Percentiles rank a stretch among this genome's conserved stretches.
These are phyloP conservation scores for Xiphias gladius DNA, from an alignment of 2,113 vertebrate species.

Conservation along the genomic window DNA sequence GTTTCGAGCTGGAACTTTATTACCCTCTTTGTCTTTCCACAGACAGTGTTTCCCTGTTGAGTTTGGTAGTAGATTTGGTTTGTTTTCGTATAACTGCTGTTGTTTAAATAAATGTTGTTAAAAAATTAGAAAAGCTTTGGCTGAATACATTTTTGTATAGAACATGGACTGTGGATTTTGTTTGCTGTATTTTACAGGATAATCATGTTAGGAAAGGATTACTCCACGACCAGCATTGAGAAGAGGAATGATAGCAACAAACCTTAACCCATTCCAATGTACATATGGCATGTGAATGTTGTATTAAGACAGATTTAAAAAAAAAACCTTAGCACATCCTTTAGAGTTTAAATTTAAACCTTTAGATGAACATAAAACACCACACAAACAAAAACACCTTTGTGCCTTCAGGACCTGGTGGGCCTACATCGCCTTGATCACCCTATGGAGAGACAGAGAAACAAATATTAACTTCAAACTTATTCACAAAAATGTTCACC, in stretches of 20 bases:
- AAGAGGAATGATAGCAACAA: not conserved
- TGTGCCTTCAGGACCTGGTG: slow-evolving; percentile 84
- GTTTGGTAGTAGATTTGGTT: too few species aligned
- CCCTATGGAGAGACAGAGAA: slow-evolving; percentile 82
- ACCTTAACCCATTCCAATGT: not conserved
- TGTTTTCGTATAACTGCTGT: too few species aligned
- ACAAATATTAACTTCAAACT: slow-evolving; percentile 38
- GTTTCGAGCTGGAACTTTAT: not conserved
- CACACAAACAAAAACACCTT: slow-evolving; percentile 79
- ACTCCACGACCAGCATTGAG: not conserved
- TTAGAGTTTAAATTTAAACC: not conserved
- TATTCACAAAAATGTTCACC: not conserved
- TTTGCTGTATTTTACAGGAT: not conserved
- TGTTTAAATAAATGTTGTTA: too few species aligned
- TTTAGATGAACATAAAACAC: not conserved
- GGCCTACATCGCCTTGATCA: slow-evolving; percentile 86
- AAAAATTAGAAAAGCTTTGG: not conserved
- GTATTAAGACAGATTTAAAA: not conserved
- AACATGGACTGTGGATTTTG: not conserved
- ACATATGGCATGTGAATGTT: not conserved
- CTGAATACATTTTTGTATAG: not conserved
- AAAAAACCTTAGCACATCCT: not conserved
- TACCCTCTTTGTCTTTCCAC: not conserved
- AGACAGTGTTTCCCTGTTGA: not conserved
- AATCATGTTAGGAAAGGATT: not conserved